A percentile compares a stretch with the other conserved stretches of the same genome.
Conservation (phyloP, 2,113 vertebrate genomes). For the Tachuris rubrigastra region DNA sequence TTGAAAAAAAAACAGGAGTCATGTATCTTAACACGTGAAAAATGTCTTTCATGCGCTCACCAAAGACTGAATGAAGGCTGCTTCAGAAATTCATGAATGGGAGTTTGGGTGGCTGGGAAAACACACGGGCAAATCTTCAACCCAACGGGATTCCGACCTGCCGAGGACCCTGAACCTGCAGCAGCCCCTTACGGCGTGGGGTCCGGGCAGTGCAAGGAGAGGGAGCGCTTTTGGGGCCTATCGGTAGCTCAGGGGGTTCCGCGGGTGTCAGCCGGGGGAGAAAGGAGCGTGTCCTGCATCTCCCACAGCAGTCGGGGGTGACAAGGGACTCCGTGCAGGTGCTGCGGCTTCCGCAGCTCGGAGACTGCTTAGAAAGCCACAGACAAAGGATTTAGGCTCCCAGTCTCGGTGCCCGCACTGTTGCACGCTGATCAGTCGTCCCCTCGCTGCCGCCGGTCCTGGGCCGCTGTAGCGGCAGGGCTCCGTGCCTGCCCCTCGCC, state of each 20-base stretch:
- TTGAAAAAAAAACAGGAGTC: neutral
- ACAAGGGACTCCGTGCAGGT: neutral
- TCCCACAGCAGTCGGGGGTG: neutral
- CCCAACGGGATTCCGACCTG: neutral
- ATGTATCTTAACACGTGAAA: slow-evolving; percentile 52
- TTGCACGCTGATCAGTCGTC: neutral
- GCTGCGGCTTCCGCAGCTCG: neutral
- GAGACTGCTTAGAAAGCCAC: neutral
- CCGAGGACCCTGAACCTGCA: neutral
- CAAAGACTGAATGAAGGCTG: slow-evolving; percentile 28
- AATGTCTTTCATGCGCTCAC: neutral
- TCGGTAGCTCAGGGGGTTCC: neutral
- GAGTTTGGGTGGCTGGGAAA: neutral
- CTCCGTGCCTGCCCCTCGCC: neutral
- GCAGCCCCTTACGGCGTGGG: neutral
- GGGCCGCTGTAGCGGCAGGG: neutral
- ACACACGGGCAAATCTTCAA: neutral
- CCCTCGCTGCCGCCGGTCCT: neutral
- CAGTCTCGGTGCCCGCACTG: neutral
- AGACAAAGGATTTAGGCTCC: neutral
- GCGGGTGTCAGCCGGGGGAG: neutral
- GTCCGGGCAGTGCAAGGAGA: neutral
- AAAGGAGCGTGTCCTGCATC: too few relatives aligned
- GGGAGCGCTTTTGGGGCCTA: neutral
- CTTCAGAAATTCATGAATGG: slow-evolving; percentile 62